A percentile compares a stretch with the other conserved stretches of the same genome.
Conservation (phyloP, 2,888 invertebrate species). For the Cryptocheilus praepositus region DNA sequence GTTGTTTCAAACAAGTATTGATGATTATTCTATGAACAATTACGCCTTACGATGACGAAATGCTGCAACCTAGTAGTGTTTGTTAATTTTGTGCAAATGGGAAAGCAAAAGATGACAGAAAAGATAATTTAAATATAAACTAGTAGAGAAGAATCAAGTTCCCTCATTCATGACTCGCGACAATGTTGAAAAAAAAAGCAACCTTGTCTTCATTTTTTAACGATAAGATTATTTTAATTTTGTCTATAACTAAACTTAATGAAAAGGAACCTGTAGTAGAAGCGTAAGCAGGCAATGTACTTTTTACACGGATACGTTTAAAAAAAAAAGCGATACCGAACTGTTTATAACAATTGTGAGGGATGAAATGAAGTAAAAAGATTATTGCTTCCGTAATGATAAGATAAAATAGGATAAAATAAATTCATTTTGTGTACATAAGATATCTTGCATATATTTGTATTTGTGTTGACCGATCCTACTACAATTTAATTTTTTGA, state of each 20-base stretch:
- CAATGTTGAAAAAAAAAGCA: conserved; percentile 39
- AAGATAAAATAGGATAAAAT: conserved; percentile 66
- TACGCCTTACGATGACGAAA: conserved; percentile 34
- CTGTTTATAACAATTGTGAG: conserved; percentile 61
- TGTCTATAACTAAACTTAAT: conserved; percentile 66
- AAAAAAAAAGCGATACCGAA: conserved; percentile 42
- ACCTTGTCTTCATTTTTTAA: conserved; percentile 55
- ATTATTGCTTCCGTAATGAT: conserved; percentile 69
- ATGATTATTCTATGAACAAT: conserved; percentile 19
- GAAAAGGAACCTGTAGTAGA: conserved; percentile 55
- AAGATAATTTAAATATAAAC: conserved; percentile 53
- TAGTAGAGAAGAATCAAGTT: conserved; percentile 47
- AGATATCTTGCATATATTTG: conserved; percentile 51
- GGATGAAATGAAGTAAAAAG: conserved; percentile 64
- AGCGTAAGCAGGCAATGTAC: conserved; percentile 68
- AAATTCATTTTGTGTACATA: conserved; percentile 69
- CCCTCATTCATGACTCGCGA: conserved; percentile 44
- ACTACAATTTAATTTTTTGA: conserved; percentile 42
- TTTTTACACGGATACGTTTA: conserved; percentile 65
- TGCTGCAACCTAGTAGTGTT: conserved; percentile 32
- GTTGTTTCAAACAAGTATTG: conserved; percentile 31
- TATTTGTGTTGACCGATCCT: conserved; percentile 55
- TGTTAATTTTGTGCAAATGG: conserved; percentile 50
- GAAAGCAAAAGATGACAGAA: conserved; percentile 52
- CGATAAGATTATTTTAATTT: conserved; percentile 70